Evolutionary conservation across 2,888 invertebrate species (phyloP).

Genomic region (Ditylenchus weischeri): DNA sequence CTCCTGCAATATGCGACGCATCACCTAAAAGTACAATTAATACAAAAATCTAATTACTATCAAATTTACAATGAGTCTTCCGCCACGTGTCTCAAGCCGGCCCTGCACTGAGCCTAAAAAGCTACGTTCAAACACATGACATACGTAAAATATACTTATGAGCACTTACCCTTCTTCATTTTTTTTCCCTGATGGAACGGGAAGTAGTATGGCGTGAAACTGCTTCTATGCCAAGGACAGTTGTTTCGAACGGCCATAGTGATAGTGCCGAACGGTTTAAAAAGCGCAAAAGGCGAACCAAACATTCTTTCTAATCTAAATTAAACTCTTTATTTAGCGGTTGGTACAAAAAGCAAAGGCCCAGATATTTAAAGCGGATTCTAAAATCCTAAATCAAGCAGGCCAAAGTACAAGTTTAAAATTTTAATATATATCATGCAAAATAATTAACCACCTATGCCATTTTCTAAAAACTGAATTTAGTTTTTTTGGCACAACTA

Average conservation of each 20-base stretch:
- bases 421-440: too few species aligned
- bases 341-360: too few species aligned
- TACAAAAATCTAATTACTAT: too few species aligned
- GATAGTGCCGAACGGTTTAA: neutral
- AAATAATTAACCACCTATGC: too few species aligned
- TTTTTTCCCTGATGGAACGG: conserved; percentile 49
- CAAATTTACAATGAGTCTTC: conserved; percentile 40
- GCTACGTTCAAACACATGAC: neutral
- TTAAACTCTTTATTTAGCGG: too few species aligned
- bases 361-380: too few species aligned
- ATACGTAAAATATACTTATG: neutral
- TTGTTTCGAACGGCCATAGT: conserved; percentile 41
- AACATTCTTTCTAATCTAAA: too few species aligned
- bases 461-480: too few species aligned
- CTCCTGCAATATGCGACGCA: conserved; percentile 47
- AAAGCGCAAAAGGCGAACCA: neutral
- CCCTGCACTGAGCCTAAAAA: neutral
- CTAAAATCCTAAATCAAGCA: too few species aligned
- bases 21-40: conserved; percentile 13
- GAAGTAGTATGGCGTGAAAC: conserved; percentile 47
- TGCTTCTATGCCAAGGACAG: conserved; percentile 51
- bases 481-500: too few species aligned
- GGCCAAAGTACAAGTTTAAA: too few species aligned
- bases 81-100: conserved; percentile 12
- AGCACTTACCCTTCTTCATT: conserved; percentile 23